Conservation (phyloP, 2,888 invertebrate species). For the Malacosoma neustria region DNA sequence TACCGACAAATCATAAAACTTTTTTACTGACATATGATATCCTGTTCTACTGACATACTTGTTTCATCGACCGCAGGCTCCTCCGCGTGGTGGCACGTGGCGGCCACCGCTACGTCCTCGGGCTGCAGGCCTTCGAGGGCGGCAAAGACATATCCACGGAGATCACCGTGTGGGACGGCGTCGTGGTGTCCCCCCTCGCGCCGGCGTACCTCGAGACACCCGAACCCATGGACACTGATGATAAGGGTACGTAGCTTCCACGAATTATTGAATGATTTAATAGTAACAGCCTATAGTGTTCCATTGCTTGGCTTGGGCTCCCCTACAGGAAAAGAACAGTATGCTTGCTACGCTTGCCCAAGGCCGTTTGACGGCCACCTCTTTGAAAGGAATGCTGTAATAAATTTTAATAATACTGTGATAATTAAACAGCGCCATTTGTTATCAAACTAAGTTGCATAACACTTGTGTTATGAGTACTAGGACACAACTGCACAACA, state of each 20-base stretch:
- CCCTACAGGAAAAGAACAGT: not conserved
- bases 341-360: not conserved
- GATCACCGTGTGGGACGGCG: slow-evolving; percentile 97
- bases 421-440: not conserved
- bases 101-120: slow-evolving; percentile 93
- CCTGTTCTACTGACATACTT: not conserved
- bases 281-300: too few species aligned
- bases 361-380: not conserved
- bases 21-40: too few species aligned
- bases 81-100: slow-evolving; percentile 94
- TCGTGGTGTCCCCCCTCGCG: slow-evolving; percentile 96
- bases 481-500: too few species aligned
- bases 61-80: slow-evolving; percentile 45
- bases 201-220: slow-evolving; percentile 90
- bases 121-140: slow-evolving; percentile 70
- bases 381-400: not conserved
- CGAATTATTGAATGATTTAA: too few species aligned
- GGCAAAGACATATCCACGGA: slow-evolving; percentile 84
- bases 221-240: slow-evolving; percentile 74
- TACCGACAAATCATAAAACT: too few species aligned
- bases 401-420: not conserved
- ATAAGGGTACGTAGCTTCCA: slow-evolving; percentile 49
- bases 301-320: too few species aligned
- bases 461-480: too few species aligned
- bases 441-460: too few species aligned